Conservation (phyloP, 1,140 invertebrate genomes). For the Pseudomyrmex pallidus region DNA sequence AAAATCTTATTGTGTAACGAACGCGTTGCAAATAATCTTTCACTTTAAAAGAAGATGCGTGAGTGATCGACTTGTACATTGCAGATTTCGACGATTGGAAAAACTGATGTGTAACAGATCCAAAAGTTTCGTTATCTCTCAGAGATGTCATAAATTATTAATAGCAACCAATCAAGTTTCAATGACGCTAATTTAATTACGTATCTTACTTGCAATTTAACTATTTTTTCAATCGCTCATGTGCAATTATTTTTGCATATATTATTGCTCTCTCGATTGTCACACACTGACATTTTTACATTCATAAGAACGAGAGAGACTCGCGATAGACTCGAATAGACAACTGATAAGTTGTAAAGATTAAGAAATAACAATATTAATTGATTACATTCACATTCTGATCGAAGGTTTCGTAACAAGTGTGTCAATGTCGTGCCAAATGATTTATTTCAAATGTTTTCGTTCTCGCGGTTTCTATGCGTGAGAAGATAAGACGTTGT, state of each 20-base stretch:
- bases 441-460: neutral
- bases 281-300: neutral
- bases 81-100: slow-evolving; percentile 8
- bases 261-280: neutral
- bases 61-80: neutral
- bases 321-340: slow-evolving; percentile 1
- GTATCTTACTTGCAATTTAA: no score
- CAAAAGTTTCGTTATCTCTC: neutral
- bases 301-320: neutral
- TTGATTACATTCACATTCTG: neutral
- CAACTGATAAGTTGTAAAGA: slow-evolving; percentile 12
- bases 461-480: neutral
- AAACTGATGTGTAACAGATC: slow-evolving; percentile 1
- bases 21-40: neutral
- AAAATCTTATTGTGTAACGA: neutral
- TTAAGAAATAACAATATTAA: neutral
- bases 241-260: neutral
- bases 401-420: slow-evolving; percentile 17
- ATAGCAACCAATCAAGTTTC: neutral
- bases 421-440: slow-evolving; percentile 39
- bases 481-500: neutral
- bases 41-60: neutral
- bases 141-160: neutral
- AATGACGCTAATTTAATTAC: neutral
- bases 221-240: no score